Conservation (phyloP, 2,888 invertebrate species). For the Hypercompe scribonia region DNA sequence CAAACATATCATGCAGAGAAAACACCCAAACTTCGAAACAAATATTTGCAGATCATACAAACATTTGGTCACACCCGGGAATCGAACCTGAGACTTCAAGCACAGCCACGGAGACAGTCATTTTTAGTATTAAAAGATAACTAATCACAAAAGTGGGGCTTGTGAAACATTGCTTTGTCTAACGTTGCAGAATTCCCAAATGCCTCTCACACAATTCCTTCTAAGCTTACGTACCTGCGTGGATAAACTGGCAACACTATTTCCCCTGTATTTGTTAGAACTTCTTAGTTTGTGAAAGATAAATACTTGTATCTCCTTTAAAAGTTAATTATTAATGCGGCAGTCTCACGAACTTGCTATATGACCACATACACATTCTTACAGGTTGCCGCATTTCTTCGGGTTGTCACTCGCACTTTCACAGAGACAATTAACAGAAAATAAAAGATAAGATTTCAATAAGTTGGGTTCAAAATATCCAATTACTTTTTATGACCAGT, state of each 20-base stretch:
- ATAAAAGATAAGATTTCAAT: no score
- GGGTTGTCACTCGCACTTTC: conserved; percentile 23
- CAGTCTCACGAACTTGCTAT: conserved; percentile 16
- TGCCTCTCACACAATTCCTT: neutral
- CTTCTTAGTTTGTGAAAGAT: conserved; percentile 39
- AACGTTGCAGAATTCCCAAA: neutral
- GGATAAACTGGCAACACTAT: neutral
- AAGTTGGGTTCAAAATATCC: no score
- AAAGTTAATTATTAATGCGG: conserved; percentile 46
- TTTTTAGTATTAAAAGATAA: no score
- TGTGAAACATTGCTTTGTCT: no score
- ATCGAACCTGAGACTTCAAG: no score
- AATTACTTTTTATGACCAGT: neutral
- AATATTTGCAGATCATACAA: no score
- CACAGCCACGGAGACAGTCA: no score
- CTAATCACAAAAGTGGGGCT: no score
- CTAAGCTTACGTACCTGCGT: neutral
- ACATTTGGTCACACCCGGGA: no score
- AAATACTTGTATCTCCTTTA: conserved; percentile 42
- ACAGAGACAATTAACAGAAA: neutral
- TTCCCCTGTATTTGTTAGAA: conserved; percentile 29
- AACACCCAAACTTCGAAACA: no score
- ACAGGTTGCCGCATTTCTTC: conserved; percentile 40
- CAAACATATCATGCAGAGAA: no score
- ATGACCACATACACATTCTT: conserved; percentile 38